A percentile compares a stretch with the other conserved stretches of the same genome.
Conservation (phyloP, 2,113 vertebrate genomes). For the Neogobius melanostomus region DNA sequence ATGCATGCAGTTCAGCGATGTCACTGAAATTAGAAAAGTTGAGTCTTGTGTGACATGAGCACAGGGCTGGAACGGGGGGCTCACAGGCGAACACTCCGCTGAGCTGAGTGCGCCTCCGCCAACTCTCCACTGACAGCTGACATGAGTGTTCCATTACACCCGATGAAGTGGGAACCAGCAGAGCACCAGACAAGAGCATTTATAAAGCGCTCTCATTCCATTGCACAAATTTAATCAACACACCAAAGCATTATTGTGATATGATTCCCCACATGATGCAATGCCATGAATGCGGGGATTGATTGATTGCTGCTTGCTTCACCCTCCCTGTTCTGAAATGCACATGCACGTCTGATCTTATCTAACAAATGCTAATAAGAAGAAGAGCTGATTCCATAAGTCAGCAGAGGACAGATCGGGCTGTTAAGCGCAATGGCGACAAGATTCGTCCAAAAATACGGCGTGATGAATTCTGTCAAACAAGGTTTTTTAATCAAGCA, state of each 20-base stretch:
- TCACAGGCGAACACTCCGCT: slow-evolving; percentile 9
- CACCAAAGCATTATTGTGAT: slow-evolving; percentile 20
- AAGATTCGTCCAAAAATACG: slow-evolving; percentile 62
- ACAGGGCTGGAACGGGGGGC: slow-evolving; percentile 8
- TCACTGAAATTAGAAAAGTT: too few species aligned
- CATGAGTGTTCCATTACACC: slow-evolving; percentile 34
- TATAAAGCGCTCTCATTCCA: slow-evolving; percentile 24
- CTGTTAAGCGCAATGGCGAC: slow-evolving; percentile 51
- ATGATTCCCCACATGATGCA: slow-evolving; percentile 37
- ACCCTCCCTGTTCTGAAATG: slow-evolving; percentile 36
- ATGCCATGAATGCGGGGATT: slow-evolving; percentile 18
- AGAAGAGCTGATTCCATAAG: slow-evolving; percentile 77
- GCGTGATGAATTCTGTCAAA: slow-evolving; percentile 58
- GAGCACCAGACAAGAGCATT: slow-evolving; percentile 7
- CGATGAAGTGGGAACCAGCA: slow-evolving; percentile 10
- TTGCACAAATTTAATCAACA: slow-evolving; percentile 49
- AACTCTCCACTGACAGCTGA: slow-evolving; percentile 30
- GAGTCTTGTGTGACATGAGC: not conserved
- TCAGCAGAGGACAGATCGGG: slow-evolving; percentile 65
- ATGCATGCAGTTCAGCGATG: too few species aligned
- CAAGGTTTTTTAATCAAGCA: slow-evolving; percentile 65
- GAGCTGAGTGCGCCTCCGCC: slow-evolving; percentile 15
- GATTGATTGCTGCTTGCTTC: slow-evolving; percentile 33
- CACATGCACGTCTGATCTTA: slow-evolving; percentile 54
- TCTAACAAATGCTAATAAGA: slow-evolving; percentile 69